Conservation (phyloP, 2,888 invertebrate genomes). For the Xestoiulus laeticollis region DNA sequence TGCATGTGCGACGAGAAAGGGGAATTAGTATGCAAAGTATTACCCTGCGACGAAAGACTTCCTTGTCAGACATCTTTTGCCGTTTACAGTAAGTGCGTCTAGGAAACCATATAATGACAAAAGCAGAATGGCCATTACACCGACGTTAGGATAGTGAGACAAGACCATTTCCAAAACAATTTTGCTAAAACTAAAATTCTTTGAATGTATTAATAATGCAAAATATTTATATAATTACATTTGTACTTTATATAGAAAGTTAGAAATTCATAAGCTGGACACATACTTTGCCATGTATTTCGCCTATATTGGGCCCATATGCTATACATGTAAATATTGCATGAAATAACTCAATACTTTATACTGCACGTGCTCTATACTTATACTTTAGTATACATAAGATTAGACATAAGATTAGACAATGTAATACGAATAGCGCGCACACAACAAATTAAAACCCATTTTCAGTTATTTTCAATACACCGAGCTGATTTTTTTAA, state of each 20-base stretch:
- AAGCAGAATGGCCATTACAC: background rate
- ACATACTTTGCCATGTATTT: background rate
- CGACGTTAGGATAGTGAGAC: background rate
- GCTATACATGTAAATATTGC: no score
- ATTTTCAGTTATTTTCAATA: no score
- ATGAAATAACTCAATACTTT: no score
- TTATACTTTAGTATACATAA: no score
- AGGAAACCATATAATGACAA: background rate
- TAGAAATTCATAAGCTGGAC: background rate
- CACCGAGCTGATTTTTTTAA: no score
- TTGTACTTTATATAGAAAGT: no score
- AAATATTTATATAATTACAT: background rate
- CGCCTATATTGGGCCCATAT: no score
- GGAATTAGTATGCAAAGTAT: constrained; percentile 67
- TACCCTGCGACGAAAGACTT: constrained; percentile 53
- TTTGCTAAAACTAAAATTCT: background rate
- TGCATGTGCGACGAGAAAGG: constrained; percentile 83
- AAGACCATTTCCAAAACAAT: background rate
- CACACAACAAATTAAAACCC: no score
- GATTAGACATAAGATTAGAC: no score
- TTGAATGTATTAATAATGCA: background rate
- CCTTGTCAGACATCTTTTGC: constrained; percentile 56
- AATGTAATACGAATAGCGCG: no score
- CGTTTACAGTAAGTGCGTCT: constrained; percentile 56
- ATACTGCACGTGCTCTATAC: no score